Evolutionary conservation across 2,113 vertebrate species (phyloP).

Genomic region (Notechis scutatus): DNA sequence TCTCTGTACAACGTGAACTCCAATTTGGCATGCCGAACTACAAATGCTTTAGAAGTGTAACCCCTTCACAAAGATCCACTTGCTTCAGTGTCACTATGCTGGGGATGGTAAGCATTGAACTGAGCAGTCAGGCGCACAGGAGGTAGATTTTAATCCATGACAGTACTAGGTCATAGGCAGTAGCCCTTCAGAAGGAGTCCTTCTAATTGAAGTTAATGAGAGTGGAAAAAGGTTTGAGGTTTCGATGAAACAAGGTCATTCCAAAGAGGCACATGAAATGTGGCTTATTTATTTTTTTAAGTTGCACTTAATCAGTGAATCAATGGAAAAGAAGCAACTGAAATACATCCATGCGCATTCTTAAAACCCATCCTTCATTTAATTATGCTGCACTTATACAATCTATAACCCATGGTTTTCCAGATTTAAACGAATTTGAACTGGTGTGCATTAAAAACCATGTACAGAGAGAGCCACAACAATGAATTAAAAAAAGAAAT

Average conservation of each 20-base stretch:
- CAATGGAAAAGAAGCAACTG: not conserved
- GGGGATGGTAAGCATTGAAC: not conserved
- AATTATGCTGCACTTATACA: not conserved
- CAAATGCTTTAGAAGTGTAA: not conserved
- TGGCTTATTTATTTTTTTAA: not conserved
- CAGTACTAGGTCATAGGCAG: not conserved
- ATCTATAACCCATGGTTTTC: not conserved
- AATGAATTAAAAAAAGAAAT: not conserved
- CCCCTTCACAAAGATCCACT: not conserved
- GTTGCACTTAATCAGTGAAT: not conserved
- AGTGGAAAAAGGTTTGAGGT: constrained; percentile 2
- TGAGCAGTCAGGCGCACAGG: not conserved
- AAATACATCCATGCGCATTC: not conserved
- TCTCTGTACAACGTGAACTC: not conserved
- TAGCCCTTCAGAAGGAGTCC: not conserved
- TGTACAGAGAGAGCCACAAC: not conserved
- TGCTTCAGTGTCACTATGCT: constrained; percentile 3
- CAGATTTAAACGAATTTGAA: not conserved
- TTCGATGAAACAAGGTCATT: not conserved
- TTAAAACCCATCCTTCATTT: not conserved
- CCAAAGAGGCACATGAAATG: not conserved
- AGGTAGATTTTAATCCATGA: constrained; percentile 3
- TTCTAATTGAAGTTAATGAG: constrained; percentile 11
- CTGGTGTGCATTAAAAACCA: not conserved
- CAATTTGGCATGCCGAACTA: not conserved